Conservation (phyloP, 2,113 vertebrate genomes). For the Toxostoma redivivum region DNA sequence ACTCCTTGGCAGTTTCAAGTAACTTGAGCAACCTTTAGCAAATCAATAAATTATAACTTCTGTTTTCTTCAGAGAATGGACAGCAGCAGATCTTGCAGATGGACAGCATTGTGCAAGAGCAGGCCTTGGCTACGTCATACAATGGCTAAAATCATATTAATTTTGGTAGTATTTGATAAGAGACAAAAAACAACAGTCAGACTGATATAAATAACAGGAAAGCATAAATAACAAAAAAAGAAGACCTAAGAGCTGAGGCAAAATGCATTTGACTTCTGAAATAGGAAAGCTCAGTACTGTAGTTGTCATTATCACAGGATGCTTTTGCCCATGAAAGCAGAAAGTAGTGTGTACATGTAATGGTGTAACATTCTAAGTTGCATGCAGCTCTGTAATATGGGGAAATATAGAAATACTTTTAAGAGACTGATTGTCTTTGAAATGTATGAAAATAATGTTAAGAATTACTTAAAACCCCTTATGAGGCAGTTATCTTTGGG, state of each 20-base stretch:
- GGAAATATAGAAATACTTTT: neutral
- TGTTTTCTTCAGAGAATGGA: neutral
- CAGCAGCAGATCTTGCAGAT: neutral
- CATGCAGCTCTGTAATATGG: neutral
- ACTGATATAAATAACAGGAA: neutral
- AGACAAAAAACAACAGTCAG: neutral
- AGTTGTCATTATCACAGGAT: neutral
- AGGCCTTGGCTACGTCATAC: neutral
- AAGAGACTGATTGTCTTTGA: neutral
- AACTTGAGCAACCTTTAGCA: neutral
- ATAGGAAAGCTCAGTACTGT: neutral
- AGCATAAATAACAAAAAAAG: neutral
- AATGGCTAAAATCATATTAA: neutral
- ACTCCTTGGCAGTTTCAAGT: neutral
- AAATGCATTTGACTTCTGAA: neutral
- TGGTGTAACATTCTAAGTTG: neutral
- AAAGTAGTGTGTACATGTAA: neutral
- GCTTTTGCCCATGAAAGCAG: neutral
- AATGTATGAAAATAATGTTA: neutral
- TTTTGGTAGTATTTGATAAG: neutral
- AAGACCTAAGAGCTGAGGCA: neutral
- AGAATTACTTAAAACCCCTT: slow-evolving; percentile 11
- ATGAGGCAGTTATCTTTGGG: neutral
- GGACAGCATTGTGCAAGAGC: neutral
- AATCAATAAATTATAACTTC: neutral